Base-by-base conservation (phyloP, 2,797 vertebrate species). In the Poeciliopsis gracilis region DNA sequence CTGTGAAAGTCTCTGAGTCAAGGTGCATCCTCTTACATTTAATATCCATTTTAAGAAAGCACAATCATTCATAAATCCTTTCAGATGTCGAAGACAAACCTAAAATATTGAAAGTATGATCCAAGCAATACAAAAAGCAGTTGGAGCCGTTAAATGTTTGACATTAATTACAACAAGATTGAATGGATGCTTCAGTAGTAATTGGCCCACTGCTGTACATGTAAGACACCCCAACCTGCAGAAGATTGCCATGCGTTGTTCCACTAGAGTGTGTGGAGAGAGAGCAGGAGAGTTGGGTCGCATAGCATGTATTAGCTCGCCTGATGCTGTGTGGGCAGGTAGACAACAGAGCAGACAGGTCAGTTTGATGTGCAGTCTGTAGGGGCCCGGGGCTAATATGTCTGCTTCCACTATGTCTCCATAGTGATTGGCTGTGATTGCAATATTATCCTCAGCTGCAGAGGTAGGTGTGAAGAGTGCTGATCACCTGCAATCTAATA, bases 321-420 rank as follows among this genome's bases (percentile, higher is more conserved):
- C 63, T 41, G 30, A 16, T 33, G 16, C 46, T 49, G 55, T 66
- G 95, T 94, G 94, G 90, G 92, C 92, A 94, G 93, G 94, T 92
- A 95, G 93, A 91, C 91, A 92, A 87, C 95, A 95, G 96, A 86
- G 80, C 66, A 72, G 63, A 72, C 73, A 57, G 78, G 59, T 83
- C 87, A 82, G 73, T 77, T 72, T 72, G 83, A 84, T 69, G 43
- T 4, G 46, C n/a, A 78, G 79, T 23, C 36, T 41, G 20, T 41
- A 28, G 67, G 67, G 67, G 28, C 41, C 41, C 8, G 67, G 79
- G 72, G 33, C 72, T 38, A 36, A 49, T 57, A 78, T 47, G 77
- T 80, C 72, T 77, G 28, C 70, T 66, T 45, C 63, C 59, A 75
- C 53, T 43, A 10, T 33, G 63, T 74, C 75, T 83, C 74, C 78